Evolutionary conservation across 2,888 invertebrate genomes (phyloP), one percentile per base, ranked within the genome.

Genomic region (Nowickia ferox): DNA sequence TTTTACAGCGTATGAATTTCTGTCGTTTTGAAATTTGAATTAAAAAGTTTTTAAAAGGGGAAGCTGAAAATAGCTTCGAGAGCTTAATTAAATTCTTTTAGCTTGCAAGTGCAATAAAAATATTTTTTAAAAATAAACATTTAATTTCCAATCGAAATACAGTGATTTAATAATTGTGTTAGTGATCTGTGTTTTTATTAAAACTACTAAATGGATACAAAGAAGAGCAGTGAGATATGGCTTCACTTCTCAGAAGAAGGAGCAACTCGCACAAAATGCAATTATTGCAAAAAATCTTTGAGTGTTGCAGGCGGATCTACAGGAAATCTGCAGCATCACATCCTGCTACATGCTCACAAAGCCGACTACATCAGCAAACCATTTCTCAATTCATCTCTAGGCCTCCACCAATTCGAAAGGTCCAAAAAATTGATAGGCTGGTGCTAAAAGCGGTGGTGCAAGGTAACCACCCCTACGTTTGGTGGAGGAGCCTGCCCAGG

Each of bases 161-260:
- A n/a, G n/a, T n/a, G n/a, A n/a, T n/a, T n/a, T n/a, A n/a, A n/a
- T n/a, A n/a, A n/a, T n/a, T n/a, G n/a, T n/a, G n/a, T n/a, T n/a
- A n/a, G n/a, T n/a, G n/a, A n/a, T n/a, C n/a, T n/a, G n/a, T n/a
- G n/a, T n/a, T n/a, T n/a, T n/a, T n/a, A n/a, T n/a, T n/a, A n/a
- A n/a, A n/a, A n/a, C n/a, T n/a, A n/a, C n/a, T n/a, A n/a, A n/a
- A n/a, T n/a, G n/a, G n/a, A n/a, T n/a, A n/a, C 57, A 57, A 30
- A 42, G n/a, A 51, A 68, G 2, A 68, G 19, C 22, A 68, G 68
- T 48, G 15, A 68, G 30, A 68, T 68, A 17, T 30, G 48, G n/a
- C 11, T 42, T 11, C 17, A 59, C 42, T 57, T 57, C 13, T 44
- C 30, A 40, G 61, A 40, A 40, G 40, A 40, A n/a, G 17, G 40